Conservation (phyloP, 2,888 invertebrate genomes). For the Merodon equestris region DNA sequence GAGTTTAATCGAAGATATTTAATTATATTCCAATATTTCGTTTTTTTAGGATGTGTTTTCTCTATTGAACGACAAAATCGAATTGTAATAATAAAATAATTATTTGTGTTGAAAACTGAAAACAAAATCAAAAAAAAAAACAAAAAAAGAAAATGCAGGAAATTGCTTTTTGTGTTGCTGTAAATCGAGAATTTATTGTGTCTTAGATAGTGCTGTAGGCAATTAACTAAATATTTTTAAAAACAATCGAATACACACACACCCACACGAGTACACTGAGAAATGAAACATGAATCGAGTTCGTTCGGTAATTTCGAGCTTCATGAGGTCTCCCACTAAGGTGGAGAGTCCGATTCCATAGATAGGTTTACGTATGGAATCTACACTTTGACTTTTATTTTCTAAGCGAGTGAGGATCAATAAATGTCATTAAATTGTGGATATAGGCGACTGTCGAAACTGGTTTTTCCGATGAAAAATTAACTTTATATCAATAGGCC, state of each 20-base stretch:
- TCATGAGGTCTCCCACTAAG: not conserved
- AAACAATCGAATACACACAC: conserved; percentile 9
- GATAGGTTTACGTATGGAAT: too few relatives aligned
- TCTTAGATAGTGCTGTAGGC: conserved; percentile 44
- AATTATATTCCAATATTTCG: conserved; percentile 34
- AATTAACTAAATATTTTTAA: conserved; percentile 24
- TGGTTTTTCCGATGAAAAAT: too few relatives aligned
- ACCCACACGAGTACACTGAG: conserved; percentile 11
- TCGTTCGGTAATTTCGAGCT: conserved; percentile 37
- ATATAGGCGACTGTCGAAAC: too few relatives aligned
- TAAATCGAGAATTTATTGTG: conserved; percentile 26
- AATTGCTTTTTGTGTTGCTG: conserved; percentile 57
- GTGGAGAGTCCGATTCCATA: too few relatives aligned
- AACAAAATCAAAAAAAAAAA: conserved; percentile 40
- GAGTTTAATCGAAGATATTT: conserved; percentile 16
- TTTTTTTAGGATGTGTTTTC: conserved; percentile 55
- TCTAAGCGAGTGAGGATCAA: too few relatives aligned
- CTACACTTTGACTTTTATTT: too few relatives aligned
- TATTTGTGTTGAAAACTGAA: conserved; percentile 16
- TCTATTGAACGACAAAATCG: conserved; percentile 22
- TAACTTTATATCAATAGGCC: too few relatives aligned
- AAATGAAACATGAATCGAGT: not conserved
- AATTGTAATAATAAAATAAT: conserved; percentile 42
- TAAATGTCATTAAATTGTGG: too few relatives aligned
- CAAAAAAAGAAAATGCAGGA: conserved; percentile 46